Evolutionary conservation across 2,797 vertebrate genomes (phyloP).

Genomic region (Staurois parvus): DNA sequence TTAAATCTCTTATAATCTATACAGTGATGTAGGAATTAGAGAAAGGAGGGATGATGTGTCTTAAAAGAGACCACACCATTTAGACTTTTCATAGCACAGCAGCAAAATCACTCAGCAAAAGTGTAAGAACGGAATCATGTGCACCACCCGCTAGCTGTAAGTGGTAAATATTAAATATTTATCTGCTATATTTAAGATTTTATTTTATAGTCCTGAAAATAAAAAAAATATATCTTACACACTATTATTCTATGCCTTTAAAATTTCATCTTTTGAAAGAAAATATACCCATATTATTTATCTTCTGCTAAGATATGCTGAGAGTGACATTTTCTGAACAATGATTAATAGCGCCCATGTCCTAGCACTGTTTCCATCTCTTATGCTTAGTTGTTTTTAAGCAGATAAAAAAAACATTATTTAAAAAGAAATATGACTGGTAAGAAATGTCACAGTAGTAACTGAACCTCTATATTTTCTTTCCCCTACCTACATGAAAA

Average conservation of each 20-base stretch:
- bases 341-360: background rate
- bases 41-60: too few species aligned
- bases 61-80: background rate
- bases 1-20: too few species aligned
- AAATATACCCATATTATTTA: background rate
- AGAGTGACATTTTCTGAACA: background rate
- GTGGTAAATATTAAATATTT: background rate
- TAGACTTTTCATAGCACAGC: background rate
- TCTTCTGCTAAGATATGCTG: background rate
- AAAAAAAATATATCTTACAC: background rate
- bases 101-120: background rate
- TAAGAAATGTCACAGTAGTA: background rate
- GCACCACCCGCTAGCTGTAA: background rate
- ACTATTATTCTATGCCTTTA: background rate
- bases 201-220: too few species aligned
- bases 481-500: background rate
- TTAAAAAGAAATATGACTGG: background rate
- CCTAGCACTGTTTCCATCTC: background rate
- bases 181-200: background rate
- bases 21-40: too few species aligned
- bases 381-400: background rate
- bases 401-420: background rate
- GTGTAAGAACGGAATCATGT: background rate
- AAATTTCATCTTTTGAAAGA: background rate
- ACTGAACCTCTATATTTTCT: background rate